Evolutionary conservation across 2,888 invertebrate species (phyloP), one percentile per base, ranked within the genome.

Genomic region (Galerucella nymphaeae): DNA sequence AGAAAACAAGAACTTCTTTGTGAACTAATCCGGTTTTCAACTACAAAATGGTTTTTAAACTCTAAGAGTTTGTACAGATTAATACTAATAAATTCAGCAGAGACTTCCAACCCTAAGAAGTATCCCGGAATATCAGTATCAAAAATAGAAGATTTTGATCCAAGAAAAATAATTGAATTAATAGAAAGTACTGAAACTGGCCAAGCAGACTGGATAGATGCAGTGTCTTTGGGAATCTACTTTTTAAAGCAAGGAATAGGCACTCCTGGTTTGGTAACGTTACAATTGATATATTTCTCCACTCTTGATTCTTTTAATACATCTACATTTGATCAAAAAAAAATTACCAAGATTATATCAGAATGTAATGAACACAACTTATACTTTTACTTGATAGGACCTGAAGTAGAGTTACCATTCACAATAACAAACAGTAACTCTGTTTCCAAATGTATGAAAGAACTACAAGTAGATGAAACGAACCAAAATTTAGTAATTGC

Each of bases 321-420:
- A 20, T 69, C 64, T 18, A 42, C 50, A 69, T 48, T 72, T 8
- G 62, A 74, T 66, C 18, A 67, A 50, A 63, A 61, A 16, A 72
- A 73, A 42, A 45, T 75, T 10, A 42, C 75, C 16, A 30, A 48
- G 14, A 42, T 80, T 18, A 76, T 76, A 14, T 42, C 70, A n/a
- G 58, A 74, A 65, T n/a, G 77, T 48, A 77, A 74, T 13, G 53
- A 73, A 23, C 58, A 75, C 58, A 63, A 76, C 11, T 76, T 80
- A 50, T 79, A 70, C 71, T 50, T 80, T 9, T 80, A 79, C 62
- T 70, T 80, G 63, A 72, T 78, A 57, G 80, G 80, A 13, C 80
- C 78, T 10, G 20, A 73, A n/a, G 71, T 79, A 10, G 62, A 74
- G 13, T 70, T 77, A 42, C 75, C 75, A 8, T 77, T 67, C 48